Base-by-base conservation (phyloP, 2,888 invertebrate genomes). In the Yponomeuta plumbellus region DNA sequence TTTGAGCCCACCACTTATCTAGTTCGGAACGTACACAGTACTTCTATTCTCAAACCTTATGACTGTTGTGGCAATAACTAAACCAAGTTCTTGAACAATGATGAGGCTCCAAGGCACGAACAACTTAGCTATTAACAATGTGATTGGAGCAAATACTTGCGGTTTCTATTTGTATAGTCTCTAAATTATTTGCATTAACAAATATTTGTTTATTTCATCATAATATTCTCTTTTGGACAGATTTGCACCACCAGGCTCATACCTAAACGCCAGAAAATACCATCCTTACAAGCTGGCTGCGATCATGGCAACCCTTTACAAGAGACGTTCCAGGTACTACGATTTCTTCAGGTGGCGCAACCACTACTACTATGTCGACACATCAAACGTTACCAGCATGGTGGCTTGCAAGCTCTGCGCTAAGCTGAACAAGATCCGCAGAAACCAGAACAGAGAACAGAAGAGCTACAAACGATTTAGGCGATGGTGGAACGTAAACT, bases 281-380 rank as follows among this genome's bases (percentile, higher is more conserved):
- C 77, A 79, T 0, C 71, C 72, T n/a, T 66, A 75, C 1, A 66
- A 69, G 1, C 67, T 86, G 26, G 87, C 88, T 0, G 69, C 70
- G 56, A 69, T 65, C 0, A 87, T 88, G 72, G 66, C 78, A 63
- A 72, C 76, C 1, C 72, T 80, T 0, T 83, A 83, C 0, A 67
- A 68, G 1, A 72, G 85, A 67, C 74, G 71, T 23, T 70, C 72
- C 0, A 68, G 69, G 0, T 88, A 87, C 69, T 76, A 76, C 65
- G 76, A 85, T 2, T 85, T 75, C 71, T 88, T 87, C 69, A 73
- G 75, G 21, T 88, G 86, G 87, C 78, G 73, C 64, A 80, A 82
- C 65, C 77, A 84, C 66, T 88, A 86, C 69, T 65, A 67, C 1
- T 70, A 87, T 40, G 74, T 71, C 11, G 70, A 74, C 10, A 71